Evolutionary conservation across 2,113 vertebrate genomes (phyloP).

Genomic region (Bufo gargarizans): DNA sequence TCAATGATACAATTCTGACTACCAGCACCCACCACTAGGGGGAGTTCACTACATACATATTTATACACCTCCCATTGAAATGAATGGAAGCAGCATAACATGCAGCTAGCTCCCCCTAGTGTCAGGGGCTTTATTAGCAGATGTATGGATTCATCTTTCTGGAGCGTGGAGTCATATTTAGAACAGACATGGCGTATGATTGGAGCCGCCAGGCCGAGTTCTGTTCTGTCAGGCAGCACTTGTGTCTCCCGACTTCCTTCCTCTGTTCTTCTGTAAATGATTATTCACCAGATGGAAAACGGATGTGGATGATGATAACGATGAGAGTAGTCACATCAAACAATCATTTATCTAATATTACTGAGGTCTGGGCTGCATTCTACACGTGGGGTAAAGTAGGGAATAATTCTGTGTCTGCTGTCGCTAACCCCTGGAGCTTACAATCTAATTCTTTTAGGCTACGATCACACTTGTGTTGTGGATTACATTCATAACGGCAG

Average conservation of each 20-base stretch:
- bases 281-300: conserved; percentile 26
- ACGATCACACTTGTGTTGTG: too few species aligned
- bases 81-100: too few species aligned
- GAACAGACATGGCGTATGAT: not conserved
- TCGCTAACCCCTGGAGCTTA: too few species aligned
- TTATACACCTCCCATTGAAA: not conserved
- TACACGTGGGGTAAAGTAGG: not conserved
- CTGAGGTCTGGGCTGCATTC: not conserved
- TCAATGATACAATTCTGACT: not conserved
- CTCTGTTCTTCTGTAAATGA: conserved; percentile 1
- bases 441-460: too few species aligned
- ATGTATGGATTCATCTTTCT: not conserved
- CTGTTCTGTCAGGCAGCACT: not conserved
- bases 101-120: not conserved
- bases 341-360: not conserved
- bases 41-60: not conserved
- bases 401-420: too few species aligned
- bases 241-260: not conserved
- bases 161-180: not conserved
- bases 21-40: not conserved
- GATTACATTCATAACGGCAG: too few species aligned
- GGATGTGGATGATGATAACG: conserved; percentile 10
- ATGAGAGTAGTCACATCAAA: conserved; percentile 15
- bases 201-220: not conserved
- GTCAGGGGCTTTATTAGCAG: not conserved